Evolutionary conservation across 2,797 vertebrate genomes (phyloP).

Genomic region (Silurus lanzhouensis): DNA sequence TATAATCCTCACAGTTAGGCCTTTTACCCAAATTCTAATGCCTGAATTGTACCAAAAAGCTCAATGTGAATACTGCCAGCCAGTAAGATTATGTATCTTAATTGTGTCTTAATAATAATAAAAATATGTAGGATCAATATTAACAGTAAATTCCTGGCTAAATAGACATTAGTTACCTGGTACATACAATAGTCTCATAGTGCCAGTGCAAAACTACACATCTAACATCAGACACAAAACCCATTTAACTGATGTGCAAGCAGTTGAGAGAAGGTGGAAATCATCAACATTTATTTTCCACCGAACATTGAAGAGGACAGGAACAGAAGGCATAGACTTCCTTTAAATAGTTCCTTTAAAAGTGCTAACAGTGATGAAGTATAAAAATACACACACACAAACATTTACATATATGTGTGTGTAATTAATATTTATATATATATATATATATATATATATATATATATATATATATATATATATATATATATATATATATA

Average conservation of each 20-base stretch:
- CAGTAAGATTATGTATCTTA: not conserved
- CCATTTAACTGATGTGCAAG: not conserved
- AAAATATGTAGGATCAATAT: too few species aligned
- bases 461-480: too few species aligned
- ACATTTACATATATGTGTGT: too few species aligned
- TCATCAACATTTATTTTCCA: not conserved
- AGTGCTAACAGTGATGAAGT: not conserved
- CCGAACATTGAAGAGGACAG: not conserved
- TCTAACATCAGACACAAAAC: not conserved
- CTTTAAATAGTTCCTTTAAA: not conserved
- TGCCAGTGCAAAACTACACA: not conserved
- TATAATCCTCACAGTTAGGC: not conserved
- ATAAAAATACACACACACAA: too few species aligned
- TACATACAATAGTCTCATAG: not conserved
- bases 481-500: too few species aligned
- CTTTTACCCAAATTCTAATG: not conserved
- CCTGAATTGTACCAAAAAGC: not conserved
- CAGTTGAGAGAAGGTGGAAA: not conserved
- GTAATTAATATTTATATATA: too few species aligned
- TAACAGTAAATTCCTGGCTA: too few species aligned
- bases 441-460: too few species aligned
- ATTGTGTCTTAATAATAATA: not conserved
- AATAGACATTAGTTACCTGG: not conserved
- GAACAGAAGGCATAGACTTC: too few species aligned
- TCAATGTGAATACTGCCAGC: not conserved